phyloP scores from a whole-genome alignment of 2,797 vertebrate species.

The Enteromius treurensis region DNA sequence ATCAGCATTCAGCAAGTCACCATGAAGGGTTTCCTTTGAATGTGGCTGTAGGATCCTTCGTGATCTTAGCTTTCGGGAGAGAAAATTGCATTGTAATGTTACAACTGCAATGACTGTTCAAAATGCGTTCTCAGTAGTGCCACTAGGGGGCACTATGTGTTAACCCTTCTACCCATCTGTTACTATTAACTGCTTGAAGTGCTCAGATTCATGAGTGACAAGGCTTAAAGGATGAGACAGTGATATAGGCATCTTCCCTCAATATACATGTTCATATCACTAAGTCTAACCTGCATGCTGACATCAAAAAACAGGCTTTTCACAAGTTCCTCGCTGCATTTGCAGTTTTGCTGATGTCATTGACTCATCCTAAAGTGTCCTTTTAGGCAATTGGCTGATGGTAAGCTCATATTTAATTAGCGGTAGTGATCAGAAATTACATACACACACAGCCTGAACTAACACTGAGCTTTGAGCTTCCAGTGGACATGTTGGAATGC shows the following conservation, averaged over 20 bases:
- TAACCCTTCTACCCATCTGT: neutral
- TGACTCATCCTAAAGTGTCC: constrained; percentile 23
- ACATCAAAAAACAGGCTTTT: neutral
- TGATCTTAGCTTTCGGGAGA: neutral
- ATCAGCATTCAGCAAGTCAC: neutral
- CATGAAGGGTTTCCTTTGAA: neutral
- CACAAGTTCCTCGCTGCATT: neutral
- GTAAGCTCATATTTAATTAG: neutral
- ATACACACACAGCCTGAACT: neutral
- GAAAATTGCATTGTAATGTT: neutral
- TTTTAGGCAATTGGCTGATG: constrained; percentile 4
- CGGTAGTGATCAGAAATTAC: constrained; percentile 7
- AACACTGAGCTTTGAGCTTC: neutral
- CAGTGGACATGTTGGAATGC: neutral
- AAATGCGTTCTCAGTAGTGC: neutral
- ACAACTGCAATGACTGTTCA: neutral
- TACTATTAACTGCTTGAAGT: neutral
- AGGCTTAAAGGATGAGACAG: neutral
- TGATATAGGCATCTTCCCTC: neutral
- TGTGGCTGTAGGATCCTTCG: neutral
- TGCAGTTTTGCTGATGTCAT: constrained; percentile 17
- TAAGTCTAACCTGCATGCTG: neutral
- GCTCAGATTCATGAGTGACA: neutral
- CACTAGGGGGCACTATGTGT: neutral
- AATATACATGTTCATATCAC: neutral